Evolutionary conservation across 2,888 invertebrate genomes (phyloP).

Genomic region (Drosophila pseudotalamancana): DNA sequence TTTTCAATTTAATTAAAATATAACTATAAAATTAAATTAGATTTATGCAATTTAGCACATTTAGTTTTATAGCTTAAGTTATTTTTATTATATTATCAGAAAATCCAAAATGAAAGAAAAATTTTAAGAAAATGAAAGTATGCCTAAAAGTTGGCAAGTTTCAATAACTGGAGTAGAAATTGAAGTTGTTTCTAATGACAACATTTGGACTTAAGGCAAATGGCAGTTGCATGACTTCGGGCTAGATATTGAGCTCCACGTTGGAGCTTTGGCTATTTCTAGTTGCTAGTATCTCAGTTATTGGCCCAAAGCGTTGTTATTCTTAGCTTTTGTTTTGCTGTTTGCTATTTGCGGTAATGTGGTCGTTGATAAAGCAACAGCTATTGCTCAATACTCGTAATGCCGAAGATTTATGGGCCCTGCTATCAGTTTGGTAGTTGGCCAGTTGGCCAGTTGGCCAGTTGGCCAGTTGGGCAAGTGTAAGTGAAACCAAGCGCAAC

Average conservation of each 20-base stretch:
- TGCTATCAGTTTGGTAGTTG: conserved; percentile 51
- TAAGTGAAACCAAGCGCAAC: conserved; percentile 44
- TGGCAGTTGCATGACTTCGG: neutral
- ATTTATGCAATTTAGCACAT: neutral
- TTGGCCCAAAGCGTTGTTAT: conserved; percentile 9
- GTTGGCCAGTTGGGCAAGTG: conserved; percentile 31
- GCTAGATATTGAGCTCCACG: too few relatives aligned
- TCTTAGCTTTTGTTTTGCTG: conserved; percentile 1
- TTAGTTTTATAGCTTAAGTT: too few relatives aligned
- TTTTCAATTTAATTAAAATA: conserved; percentile 3
- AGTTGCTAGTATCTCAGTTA: neutral
- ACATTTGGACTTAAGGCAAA: neutral
- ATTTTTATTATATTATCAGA: too few relatives aligned
- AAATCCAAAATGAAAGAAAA: too few relatives aligned
- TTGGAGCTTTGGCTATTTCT: neutral
- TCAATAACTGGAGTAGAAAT: neutral
- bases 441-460: conserved; percentile 24
- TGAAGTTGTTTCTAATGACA: neutral
- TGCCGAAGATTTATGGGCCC: conserved; percentile 60
- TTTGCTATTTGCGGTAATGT: conserved; percentile 29
- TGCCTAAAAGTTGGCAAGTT: neutral
- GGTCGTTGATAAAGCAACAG: conserved; percentile 63
- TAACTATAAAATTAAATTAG: neutral
- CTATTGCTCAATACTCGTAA: conserved; percentile 63
- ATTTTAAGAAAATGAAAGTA: too few relatives aligned